These are phyloP conservation scores for Spermophilus dauricus DNA, from an alignment of 2,113 vertebrate species.

Conservation along the genomic window DNA sequence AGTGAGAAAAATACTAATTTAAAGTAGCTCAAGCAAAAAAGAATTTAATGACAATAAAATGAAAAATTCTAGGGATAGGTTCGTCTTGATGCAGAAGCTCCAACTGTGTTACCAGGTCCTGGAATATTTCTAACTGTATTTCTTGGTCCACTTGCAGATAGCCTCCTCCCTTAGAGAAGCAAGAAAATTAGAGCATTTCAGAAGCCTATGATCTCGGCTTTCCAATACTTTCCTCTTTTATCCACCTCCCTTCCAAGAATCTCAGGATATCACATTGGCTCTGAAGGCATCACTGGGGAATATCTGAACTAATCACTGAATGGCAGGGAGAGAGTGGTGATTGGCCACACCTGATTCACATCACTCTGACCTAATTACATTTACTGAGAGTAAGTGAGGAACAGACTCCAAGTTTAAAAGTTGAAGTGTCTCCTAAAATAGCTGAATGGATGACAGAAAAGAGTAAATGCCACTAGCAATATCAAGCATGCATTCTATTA, in stretches of 20 bases:
- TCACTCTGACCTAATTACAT: neutral
- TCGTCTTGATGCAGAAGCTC: neutral
- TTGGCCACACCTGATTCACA: neutral
- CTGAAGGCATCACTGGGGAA: neutral
- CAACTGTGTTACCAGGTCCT: neutral
- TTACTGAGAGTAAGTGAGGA: neutral
- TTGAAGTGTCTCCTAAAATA: neutral
- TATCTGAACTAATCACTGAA: neutral
- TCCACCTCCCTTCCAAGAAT: neutral
- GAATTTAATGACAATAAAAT: neutral
- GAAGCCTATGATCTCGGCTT: neutral
- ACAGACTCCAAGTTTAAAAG: neutral
- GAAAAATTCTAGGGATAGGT: neutral
- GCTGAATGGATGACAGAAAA: neutral
- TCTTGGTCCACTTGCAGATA: neutral
- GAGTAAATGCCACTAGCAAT: neutral
- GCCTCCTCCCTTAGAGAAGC: neutral
- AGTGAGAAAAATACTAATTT: neutral
- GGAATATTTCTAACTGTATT: neutral
- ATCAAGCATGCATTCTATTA: neutral
- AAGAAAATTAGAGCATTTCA: neutral
- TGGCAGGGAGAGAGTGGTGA: neutral
- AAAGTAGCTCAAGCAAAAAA: neutral
- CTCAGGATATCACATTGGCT: neutral
- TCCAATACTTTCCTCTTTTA: neutral